phyloP scores from a whole-genome alignment of 2,797 vertebrate genomes.

The Helostoma temminkii region DNA sequence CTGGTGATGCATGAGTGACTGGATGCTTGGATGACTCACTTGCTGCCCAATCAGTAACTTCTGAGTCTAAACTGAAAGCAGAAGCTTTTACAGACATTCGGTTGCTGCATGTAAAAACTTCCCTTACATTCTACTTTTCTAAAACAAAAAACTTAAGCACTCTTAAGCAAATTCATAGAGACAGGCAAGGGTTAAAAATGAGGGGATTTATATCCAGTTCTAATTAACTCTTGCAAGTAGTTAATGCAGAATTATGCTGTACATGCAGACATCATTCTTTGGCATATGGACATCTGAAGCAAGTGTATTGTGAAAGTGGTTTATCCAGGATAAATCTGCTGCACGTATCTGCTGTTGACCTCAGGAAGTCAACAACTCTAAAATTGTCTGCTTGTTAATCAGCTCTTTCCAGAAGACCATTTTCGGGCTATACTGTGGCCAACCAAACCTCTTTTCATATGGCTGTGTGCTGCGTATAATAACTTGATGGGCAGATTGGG shows the following conservation, averaged over 20 bases:
- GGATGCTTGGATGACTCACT: constrained; percentile 79
- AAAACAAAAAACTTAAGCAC: constrained; percentile 27
- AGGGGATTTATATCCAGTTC: neutral
- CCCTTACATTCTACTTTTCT: constrained; percentile 4
- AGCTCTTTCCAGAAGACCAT: constrained; percentile 46
- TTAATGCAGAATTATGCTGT: constrained; percentile 1
- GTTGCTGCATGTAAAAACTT: constrained; percentile 39
- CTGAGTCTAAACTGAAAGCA: constrained; percentile 61
- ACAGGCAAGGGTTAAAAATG: neutral
- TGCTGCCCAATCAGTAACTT: constrained; percentile 72
- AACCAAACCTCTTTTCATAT: constrained; percentile 36
- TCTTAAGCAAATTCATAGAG: neutral
- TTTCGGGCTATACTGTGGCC: constrained; percentile 44
- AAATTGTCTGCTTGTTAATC: constrained; percentile 56
- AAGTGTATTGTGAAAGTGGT: constrained; percentile 16
- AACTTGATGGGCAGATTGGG: constrained; percentile 39
- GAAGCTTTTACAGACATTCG: constrained; percentile 60
- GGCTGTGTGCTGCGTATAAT: constrained; percentile 46
- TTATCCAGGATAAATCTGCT: constrained; percentile 18
- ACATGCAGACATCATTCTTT: neutral
- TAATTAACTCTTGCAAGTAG: neutral
- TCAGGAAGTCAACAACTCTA: constrained; percentile 49
- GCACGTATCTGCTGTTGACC: constrained; percentile 51
- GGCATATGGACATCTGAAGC: neutral
- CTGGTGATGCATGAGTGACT: constrained; percentile 74